Evolutionary conservation across 2,888 invertebrate species (phyloP).

Genomic region (Dicycla oo): DNA sequence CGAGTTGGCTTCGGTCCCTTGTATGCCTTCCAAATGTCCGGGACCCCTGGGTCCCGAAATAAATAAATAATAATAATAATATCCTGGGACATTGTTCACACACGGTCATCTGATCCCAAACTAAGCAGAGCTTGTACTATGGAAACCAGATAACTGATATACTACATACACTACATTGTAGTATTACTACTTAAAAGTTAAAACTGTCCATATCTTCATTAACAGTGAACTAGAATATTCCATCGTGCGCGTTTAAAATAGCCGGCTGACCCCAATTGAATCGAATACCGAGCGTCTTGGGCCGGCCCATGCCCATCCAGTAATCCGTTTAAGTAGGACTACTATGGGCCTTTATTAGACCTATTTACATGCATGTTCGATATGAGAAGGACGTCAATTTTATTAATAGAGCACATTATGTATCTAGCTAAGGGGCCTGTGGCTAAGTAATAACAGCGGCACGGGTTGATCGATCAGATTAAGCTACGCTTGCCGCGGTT

Average conservation of each 20-base stretch:
- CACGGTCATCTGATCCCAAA: too few species aligned
- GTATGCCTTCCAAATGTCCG: too few species aligned
- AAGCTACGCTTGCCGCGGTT: too few species aligned
- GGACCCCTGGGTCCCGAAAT: too few species aligned
- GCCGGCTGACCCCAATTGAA: slow-evolving; percentile 58
- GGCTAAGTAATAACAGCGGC: too few species aligned
- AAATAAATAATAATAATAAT: too few species aligned
- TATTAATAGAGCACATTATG: slow-evolving; percentile 7
- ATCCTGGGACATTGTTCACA: too few species aligned
- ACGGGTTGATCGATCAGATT: too few species aligned
- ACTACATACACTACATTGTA: not conserved
- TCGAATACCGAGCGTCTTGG: slow-evolving; percentile 42
- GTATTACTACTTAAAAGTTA: slow-evolving; percentile 3
- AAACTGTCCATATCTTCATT: slow-evolving; percentile 29
- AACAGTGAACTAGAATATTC: slow-evolving; percentile 61
- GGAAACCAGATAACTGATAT: too few species aligned
- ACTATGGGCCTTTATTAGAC: slow-evolving; percentile 37
- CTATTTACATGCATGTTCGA: slow-evolving; percentile 47
- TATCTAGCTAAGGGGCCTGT: too few species aligned
- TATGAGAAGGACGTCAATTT: slow-evolving; percentile 12
- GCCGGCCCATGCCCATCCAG: slow-evolving; percentile 33
- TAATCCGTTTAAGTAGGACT: slow-evolving; percentile 51
- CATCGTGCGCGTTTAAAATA: slow-evolving; percentile 51
- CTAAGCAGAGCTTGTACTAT: too few species aligned
- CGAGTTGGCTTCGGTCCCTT: too few species aligned